phyloP scores from a whole-genome alignment of 2,113 vertebrate species.

The Polyodon spathula region DNA sequence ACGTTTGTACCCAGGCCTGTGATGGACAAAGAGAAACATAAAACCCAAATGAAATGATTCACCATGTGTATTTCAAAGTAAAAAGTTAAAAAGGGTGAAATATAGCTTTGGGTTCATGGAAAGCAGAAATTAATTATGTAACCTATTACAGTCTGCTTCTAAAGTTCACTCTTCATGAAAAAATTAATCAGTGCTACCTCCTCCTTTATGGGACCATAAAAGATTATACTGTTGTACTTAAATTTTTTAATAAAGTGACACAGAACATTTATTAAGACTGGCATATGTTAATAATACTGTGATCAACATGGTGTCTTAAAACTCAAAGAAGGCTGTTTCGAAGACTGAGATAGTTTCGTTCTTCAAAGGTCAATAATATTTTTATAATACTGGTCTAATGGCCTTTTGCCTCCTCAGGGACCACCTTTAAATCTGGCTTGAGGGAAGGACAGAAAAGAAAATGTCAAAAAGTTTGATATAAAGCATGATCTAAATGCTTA shows the following conservation, averaged over 20 bases:
- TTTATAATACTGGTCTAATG: slow-evolving; percentile 47
- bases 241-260: slow-evolving; percentile 87
- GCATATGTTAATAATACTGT: slow-evolving; percentile 69
- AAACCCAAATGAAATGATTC: neutral
- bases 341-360: slow-evolving; percentile 30
- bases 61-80: neutral
- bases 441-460: slow-evolving; percentile 18
- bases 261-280: slow-evolving; percentile 84
- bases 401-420: slow-evolving; percentile 33
- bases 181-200: slow-evolving; percentile 81
- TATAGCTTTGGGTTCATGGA: slow-evolving; percentile 45
- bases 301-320: slow-evolving; percentile 36
- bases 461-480: neutral
- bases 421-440: slow-evolving; percentile 36
- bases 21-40: neutral
- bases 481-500: neutral
- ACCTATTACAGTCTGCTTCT: slow-evolving; percentile 56
- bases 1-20: slow-evolving; percentile 20
- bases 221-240: slow-evolving; percentile 79
- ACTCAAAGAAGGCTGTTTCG: slow-evolving; percentile 28
- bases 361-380: slow-evolving; percentile 59
- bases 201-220: slow-evolving; percentile 90
- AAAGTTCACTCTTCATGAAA: slow-evolving; percentile 83
- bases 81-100: slow-evolving; percentile 16
- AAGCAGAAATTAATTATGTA: slow-evolving; percentile 76